Base-by-base conservation (phyloP, 2,888 invertebrate species). In the Diploptera punctata region DNA sequence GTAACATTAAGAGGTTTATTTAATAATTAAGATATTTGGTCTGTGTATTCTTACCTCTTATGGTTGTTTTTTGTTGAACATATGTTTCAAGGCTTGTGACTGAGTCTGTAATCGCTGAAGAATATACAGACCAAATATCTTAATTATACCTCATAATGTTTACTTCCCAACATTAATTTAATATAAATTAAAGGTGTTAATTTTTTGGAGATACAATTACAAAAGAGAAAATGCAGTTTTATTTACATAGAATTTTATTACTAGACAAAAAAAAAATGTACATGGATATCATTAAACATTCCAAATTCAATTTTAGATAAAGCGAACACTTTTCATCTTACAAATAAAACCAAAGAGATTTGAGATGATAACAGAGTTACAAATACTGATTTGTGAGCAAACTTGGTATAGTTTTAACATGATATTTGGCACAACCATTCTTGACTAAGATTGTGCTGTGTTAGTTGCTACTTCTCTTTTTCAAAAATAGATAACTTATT, bases 331-430 rank as follows among this genome's bases (percentile, higher is more conserved):
- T 24, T 44, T 5, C 47, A 21, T 43, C 26, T 65, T 9, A 9
- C 24, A 19, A 65, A 24, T 24, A 44, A 38, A 21, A 61, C 18
- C 13, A 43, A 19, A 43, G 54, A 10, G 33, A 26, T 3, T 49
- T 7, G 2, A n/a, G 19, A 33, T 10, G n/a, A 49, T 49, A 49
- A 49, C 19, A 54, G 21, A 24, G 10, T n/a, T 65, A 65, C 24
- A 65, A 65, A 65, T 65, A 65, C 47, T 65, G 65, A 44, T n/a
- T 43, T 26, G 19, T 65, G 65, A 65, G 65, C 65, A 65, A 65
- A 65, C 47, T 18, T 65, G 65, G 26, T 44, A 29, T 26, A 47
- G 26, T 16, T 44, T n/a, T n/a, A 47, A 18, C 18, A 16, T 47
- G 18, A 65, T 24, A 44, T 47, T 65, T 65, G 65, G 65, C 65